Conservation (phyloP, 1,140 invertebrate species). For the Lepidotrigona ventralis region DNA sequence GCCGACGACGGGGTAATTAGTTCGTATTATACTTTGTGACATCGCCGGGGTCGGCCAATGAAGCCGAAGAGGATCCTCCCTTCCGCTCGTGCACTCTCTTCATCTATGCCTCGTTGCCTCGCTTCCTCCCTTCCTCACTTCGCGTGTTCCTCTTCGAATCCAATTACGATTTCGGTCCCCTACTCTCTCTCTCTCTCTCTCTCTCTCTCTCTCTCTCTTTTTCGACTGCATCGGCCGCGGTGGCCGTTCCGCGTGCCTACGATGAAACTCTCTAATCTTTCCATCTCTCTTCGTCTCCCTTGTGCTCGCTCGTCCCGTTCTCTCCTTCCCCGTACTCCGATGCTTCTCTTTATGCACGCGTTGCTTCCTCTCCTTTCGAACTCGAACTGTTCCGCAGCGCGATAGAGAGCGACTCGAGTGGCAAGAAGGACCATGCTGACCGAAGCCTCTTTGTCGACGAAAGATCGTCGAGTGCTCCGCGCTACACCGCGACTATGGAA, state of each 20-base stretch:
- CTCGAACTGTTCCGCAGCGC: conserved; percentile 19
- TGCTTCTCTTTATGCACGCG: conserved; percentile 9
- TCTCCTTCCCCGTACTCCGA: not conserved
- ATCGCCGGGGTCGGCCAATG: conserved; percentile 58
- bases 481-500: conserved; percentile 21
- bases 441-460: conserved; percentile 57
- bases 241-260: conserved; percentile 38
- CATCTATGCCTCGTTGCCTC: conserved; percentile 20
- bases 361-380: conserved; percentile 9
- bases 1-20: conserved; percentile 73
- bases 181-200: not conserved
- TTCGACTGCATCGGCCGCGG: conserved; percentile 20
- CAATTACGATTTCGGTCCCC: conserved; percentile 62
- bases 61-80: conserved; percentile 46
- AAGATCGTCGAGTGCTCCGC: conserved; percentile 55
- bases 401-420: conserved; percentile 8
- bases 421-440: conserved; percentile 28
- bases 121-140: not conserved
- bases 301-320: not conserved
- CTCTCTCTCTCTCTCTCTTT: conserved; percentile 1
- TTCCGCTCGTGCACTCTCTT: conserved; percentile 4
- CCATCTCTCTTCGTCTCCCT: not conserved
- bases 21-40: conserved; percentile 73
- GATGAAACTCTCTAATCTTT: conserved; percentile 18
- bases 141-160: conserved; percentile 52